Base-by-base conservation (phyloP, 2,888 invertebrate species). In the Ochropleura leucogaster region DNA sequence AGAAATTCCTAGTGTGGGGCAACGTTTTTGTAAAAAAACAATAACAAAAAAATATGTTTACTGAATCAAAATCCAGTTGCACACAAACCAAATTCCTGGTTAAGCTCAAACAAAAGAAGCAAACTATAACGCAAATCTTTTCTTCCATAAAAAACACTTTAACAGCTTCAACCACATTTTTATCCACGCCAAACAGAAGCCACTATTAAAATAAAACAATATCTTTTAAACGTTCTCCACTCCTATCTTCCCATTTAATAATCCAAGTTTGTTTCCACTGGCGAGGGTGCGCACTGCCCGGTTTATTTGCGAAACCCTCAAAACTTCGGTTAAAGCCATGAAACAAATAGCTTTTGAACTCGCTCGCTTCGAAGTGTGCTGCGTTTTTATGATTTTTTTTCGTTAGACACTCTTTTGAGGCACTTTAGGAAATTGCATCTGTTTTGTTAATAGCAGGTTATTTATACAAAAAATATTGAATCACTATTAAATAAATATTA, bases 231-330 rank as follows among this genome's bases (percentile, higher is more conserved):
- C 75, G 83, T 76, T 71, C 72, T 40, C 20, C 30, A 63, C 59
- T 59, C 55, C 77, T 79, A 84, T 86, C 83, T 80, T 79, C 63
- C 66, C 75, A 62, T 85, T 88, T 82, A 85, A 82, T 85, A 85
- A 79, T 80, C 84, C 72, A 87, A 87, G 85, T 90, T 89, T 88
- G 85, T 86, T 88, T 85, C 78, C 72, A 84, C 77, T 81, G 82
- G 79, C 80, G 83, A 84, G 79, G 82, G 86, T 83, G 85, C 81
- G 84, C 88, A 89, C 79, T 89, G 86, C 83, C 85, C 87, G 80
- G 88, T 89, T 88, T 91, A 90, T 92, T 92, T 92, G 89, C 87
- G 82, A 82, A 90, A 84, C 90, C 87, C 90, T 92, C 89, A 82
- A 90, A 91, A 92, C 87, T 92, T 89, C 79, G 79, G 85, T 81